A percentile compares a stretch with the other conserved stretches of the same genome.
Evolutionary conservation across 2,113 vertebrate genomes (phyloP).

Genomic region (Hylia prasina): DNA sequence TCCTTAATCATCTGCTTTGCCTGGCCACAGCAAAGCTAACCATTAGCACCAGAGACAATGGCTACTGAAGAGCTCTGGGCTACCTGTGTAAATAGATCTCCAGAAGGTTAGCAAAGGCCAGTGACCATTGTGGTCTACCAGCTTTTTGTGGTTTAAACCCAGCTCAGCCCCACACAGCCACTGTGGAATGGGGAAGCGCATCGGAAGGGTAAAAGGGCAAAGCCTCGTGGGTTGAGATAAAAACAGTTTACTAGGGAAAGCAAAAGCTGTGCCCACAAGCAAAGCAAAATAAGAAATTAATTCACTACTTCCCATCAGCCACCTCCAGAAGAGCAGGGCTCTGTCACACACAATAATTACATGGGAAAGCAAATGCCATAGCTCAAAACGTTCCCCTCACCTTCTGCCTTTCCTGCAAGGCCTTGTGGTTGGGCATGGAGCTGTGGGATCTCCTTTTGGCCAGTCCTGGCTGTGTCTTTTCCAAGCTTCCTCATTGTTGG

Average conservation of each 20-base stretch:
- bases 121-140: not conserved
- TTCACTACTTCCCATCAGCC: not conserved
- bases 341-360: not conserved
- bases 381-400: fast-evolving
- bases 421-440: not conserved
- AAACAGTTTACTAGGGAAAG: not conserved
- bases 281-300: not conserved
- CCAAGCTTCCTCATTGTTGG: fast-evolving
- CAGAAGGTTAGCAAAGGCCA: not conserved
- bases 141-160: not conserved
- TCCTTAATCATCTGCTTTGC: not conserved
- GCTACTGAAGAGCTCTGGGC: not conserved
- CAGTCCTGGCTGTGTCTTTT: not conserved
- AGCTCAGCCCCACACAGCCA: not conserved
- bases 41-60: not conserved
- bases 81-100: not conserved
- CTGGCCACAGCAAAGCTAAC: conserved; percentile 35
- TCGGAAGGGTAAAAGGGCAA: not conserved
- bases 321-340: not conserved
- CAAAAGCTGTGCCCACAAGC: not conserved
- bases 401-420: not conserved
- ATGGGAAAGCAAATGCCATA: not conserved
- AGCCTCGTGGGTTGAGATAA: not conserved
- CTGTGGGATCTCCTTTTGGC: not conserved
- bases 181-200: not conserved